Evolutionary conservation across 2,113 vertebrate genomes (phyloP), one percentile per base, ranked within the genome.

Genomic region (Turnix velox): DNA sequence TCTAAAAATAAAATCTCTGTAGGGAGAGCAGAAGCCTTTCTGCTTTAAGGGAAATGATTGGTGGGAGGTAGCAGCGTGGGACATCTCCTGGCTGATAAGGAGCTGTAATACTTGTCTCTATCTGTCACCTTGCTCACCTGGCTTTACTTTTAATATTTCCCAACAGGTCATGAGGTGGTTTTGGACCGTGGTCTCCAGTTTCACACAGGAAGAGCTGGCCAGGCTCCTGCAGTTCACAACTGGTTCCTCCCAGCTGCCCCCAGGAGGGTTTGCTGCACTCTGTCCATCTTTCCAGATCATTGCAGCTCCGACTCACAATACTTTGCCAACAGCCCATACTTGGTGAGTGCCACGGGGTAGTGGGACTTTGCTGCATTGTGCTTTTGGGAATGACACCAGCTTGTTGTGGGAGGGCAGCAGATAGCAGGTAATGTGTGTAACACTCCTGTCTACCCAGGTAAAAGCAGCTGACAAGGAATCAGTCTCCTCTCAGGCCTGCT

Each of bases 141-240:
- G 33, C 45, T 74, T 81, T 88, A 66, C 31, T 12, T 77, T 87
- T 90, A 12, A 35, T 92, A 30, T 55, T 94, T 52, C 58, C 51
- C 91, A n/a, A 62, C 93, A 99, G 99, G 99, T 99, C 88, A 99
- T 99, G 99, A 98, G 98, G 95, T 99, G 99, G 99, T 99, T 99
- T 97, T 99, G 99, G 99, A 98, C 99, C 0, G 99, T 99, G 81
- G 99, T 99, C 61, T 99, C 99, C 85, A 99, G 99, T 97, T 98
- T 99, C 96, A 99, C 99, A 0, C 99, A 99, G 97, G 99, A 99
- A 90, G 99, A 99, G 95, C 92, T 99, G 94, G 99, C 99, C 48
- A 98, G 99, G 49, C 98, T 99, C 67, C 97, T 99, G 90, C 99
- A 99, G 97, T 99, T 99, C 97, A 99, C 99, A 65, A 99, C 99